Evolutionary conservation across 2,888 invertebrate genomes (phyloP), one percentile per base, ranked within the genome.

Genomic region (Rhagonycha fulva): DNA sequence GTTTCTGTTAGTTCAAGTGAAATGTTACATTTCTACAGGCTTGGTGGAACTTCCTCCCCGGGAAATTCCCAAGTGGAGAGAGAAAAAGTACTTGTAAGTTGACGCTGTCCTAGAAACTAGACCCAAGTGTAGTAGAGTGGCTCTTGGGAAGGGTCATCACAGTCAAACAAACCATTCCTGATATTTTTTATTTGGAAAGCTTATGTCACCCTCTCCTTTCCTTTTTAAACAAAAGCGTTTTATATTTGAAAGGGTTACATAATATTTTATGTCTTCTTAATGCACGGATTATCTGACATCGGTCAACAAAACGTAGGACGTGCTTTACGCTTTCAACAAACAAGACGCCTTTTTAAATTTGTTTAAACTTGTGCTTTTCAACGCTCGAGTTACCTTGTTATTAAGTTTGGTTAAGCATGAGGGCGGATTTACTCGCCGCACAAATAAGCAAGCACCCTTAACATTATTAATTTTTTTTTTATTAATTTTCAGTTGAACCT

Each of bases 401-500:
- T 66, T 66, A 66, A 66, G 63, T 66, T 66, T 24, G 63, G 26
- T 24, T 24, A 24, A 24, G 63, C 9, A n/a, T 24, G 47, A 24
- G 24, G n/a, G 26, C 3, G 63, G 63, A 66, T 63, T 63, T 63
- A 19, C 14, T 24, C 12, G 3, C 63, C 10, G 19, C 63, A 4
- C 24, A 19, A 32, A 24, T 63, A 24, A 24, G 63, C 19, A 19
- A 63, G 11, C 19, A 66, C 14, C n/a, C 12, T 32, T 30, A 60
- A 69, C 61, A 19, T 72, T 75, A 67, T 69, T 47, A n/a, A 24
- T 12, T 26, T 30, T 77, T 72, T 75, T 75, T 77, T 82, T 80
- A 83, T 85, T 89, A 88, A 47, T 85, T 92, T 90, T 79, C 92
- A 95, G 96, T 96, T 82, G 93, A 93, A 88, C 96, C 96, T n/a